These are phyloP conservation scores for Pelobates fuscus DNA, from an alignment of 2,113 vertebrate species.

Conservation along the genomic window DNA sequence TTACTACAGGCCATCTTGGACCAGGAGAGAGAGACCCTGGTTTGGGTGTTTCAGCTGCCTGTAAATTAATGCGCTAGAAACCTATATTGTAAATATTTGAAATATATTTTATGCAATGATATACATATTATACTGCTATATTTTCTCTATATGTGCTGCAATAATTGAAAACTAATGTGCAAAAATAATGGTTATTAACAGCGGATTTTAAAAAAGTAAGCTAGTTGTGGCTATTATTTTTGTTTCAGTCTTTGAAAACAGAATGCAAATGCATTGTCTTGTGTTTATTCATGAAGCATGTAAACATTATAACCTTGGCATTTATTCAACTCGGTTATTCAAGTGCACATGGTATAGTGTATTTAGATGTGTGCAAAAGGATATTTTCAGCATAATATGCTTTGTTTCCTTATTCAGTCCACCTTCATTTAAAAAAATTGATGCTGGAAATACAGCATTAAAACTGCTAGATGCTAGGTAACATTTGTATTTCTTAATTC, in stretches of 20 bases:
- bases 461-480: background rate
- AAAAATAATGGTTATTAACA: too few relatives aligned
- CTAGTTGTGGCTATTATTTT: background rate
- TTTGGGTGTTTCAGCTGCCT: too few relatives aligned
- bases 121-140: too few relatives aligned
- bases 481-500: background rate
- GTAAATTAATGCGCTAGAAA: too few relatives aligned
- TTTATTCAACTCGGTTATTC: constrained; percentile 7
- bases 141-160: background rate
- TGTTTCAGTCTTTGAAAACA: background rate
- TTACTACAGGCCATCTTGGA: too few relatives aligned
- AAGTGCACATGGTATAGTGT: background rate
- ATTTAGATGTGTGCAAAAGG: background rate
- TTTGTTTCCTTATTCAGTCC: background rate
- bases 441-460: background rate
- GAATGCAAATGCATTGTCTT: constrained; percentile 5
- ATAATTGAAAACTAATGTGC: background rate
- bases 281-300: constrained; percentile 2
- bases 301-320: constrained; percentile 34
- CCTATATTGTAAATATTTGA: too few relatives aligned
- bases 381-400: background rate
- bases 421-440: background rate
- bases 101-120: too few relatives aligned
- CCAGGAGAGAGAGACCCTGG: too few relatives aligned
- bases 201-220: background rate